A percentile compares a stretch with the other conserved stretches of the same genome.
Evolutionary conservation across 2,888 invertebrate genomes (phyloP).

Genomic region (Salpingus planirostris): DNA sequence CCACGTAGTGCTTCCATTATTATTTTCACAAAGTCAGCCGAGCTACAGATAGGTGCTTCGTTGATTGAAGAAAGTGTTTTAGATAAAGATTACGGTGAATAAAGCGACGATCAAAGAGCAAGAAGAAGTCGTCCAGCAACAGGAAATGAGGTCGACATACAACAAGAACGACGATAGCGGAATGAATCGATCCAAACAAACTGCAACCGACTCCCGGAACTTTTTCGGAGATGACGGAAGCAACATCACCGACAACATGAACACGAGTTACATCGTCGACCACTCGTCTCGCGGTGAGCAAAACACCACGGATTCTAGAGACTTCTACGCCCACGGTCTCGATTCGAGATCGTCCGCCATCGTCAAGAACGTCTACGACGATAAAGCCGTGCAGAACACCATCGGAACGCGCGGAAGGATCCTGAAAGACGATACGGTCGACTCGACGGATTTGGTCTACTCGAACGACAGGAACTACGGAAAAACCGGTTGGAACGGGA

Average conservation of each 20-base stretch:
- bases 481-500: constrained; percentile 45
- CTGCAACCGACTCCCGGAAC: constrained; percentile 7
- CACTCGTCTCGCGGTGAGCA: no score
- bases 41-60: no score
- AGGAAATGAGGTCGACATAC: constrained; percentile 33
- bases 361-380: constrained; percentile 35
- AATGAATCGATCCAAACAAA: no score
- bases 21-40: no score
- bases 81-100: no score
- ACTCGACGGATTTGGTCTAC: constrained; percentile 37
- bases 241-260: not conserved
- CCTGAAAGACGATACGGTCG: constrained; percentile 45
- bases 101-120: no score
- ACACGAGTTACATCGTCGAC: no score
- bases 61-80: no score
- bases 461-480: constrained; percentile 38
- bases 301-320: constrained; percentile 30
- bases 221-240: constrained; percentile 8
- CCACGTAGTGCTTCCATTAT: no score
- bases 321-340: constrained; percentile 34
- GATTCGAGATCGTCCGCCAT: constrained; percentile 30
- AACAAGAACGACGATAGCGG: constrained; percentile 41
- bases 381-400: constrained; percentile 36
- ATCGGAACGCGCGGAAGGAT: constrained; percentile 41
- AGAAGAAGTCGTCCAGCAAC: no score